Base-by-base conservation (phyloP, 2,113 vertebrate genomes). In the Chinchilla lanigera region DNA sequence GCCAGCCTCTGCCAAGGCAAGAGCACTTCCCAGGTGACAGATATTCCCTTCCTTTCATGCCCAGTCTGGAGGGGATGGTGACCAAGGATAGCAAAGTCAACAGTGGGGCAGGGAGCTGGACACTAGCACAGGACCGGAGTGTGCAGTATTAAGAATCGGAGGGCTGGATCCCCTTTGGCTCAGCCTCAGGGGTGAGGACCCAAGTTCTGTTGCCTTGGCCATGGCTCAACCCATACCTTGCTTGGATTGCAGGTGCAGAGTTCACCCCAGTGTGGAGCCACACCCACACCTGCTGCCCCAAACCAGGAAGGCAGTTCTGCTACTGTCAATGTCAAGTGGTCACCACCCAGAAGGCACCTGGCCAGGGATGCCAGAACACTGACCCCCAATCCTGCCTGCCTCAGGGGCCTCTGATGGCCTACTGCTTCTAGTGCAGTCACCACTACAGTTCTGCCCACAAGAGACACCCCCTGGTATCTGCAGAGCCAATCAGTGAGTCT, bases 161-260 rank as follows among this genome's bases (percentile, higher is more conserved):
- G 5, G 6, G 0, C 26, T 8, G 41, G 50, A 20, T 54, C 26
- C 20, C 8, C 7, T 0, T 33, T 7, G 1, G 20, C 20, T 58
- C 7, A 1, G 58, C 30, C 56, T 52, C 1, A 0, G 11, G 58
- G 16, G 44, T 1, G 5, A 54, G 38, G 33, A 24, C 4, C 17
- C 54, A 69, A 54, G 26, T 12, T 33, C 82, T 83, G 17, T 28
- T 1, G 8, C 11, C 52, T 61, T 41, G 75, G 1, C 0, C 30
- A 13, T 14, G 22, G 54, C 60, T 86, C 30, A 20, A 7, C 35
- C 11, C 20, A 58, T 19, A 35, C 52, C 38, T 26, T 41, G 1
- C n/a, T 41, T 5, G 28, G 52, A 30, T n/a, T 47, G 28, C 52
- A 78, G 50, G 11, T 20, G 2, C 47, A 17, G 56, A 7, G 58